Evolutionary conservation across 2,888 invertebrate species (phyloP).

Genomic region (Hypolimnas misippus): DNA sequence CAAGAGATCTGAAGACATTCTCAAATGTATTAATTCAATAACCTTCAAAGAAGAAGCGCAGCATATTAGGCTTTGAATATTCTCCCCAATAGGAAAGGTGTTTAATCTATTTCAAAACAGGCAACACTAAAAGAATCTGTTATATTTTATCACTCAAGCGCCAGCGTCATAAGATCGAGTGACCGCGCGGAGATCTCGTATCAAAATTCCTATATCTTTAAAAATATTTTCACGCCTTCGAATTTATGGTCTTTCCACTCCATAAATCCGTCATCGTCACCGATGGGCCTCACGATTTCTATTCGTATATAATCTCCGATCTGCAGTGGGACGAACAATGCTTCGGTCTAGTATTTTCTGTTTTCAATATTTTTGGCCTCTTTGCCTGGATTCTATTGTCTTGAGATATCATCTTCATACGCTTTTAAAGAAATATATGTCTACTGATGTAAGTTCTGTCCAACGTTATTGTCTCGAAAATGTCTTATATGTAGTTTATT

Average conservation of each 20-base stretch:
- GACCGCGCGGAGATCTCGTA: not conserved
- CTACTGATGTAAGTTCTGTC: not conserved
- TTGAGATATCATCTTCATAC: conserved; percentile 14
- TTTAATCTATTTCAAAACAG: no score
- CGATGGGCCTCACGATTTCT: conserved; percentile 14
- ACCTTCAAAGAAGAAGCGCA: no score
- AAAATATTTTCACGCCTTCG: conserved; percentile 12
- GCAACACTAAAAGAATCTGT: no score
- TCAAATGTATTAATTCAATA: no score
- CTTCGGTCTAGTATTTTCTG: conserved; percentile 24
- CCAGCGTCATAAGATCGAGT: not conserved
- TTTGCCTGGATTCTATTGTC: conserved; percentile 26
- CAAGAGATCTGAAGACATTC: no score
- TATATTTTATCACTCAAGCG: not conserved
- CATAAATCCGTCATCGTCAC: conserved; percentile 40
- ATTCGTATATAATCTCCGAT: conserved; percentile 32
- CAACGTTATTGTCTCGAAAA: not conserved
- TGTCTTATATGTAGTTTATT: no score
- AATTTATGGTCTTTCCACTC: conserved; percentile 14
- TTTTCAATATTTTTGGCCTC: conserved; percentile 33
- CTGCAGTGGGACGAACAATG: conserved; percentile 41
- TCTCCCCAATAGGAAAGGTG: no score
- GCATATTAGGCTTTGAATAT: no score
- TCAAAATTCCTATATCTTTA: conserved; percentile 9
- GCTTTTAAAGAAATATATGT: conserved; percentile 1